Evolutionary conservation across 1,140 invertebrate species (phyloP).

Genomic region (Drosophila pruinosa): DNA sequence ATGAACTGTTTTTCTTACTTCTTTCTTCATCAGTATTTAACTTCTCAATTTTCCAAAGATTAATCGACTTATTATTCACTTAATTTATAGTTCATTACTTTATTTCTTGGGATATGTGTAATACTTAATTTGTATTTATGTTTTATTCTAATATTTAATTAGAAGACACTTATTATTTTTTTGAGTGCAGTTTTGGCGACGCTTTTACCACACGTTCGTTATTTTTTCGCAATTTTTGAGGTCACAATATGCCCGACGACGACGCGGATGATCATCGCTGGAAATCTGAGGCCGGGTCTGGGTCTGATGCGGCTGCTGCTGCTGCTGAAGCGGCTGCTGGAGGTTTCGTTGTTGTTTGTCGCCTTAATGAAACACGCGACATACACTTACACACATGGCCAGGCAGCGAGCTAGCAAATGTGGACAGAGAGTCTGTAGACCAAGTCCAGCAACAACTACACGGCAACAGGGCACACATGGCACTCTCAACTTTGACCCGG

Average conservation of each 20-base stretch:
- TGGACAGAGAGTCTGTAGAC: conserved; percentile 23
- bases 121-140: too few relatives aligned
- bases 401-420: neutral
- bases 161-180: neutral
- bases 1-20: too few relatives aligned
- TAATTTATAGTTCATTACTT: too few relatives aligned
- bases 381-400: conserved; percentile 52
- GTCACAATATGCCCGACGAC: conserved; percentile 70
- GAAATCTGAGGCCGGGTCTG: conserved; percentile 57
- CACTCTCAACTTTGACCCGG: conserved; percentile 74
- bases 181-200: conserved; percentile 69
- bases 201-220: conserved; percentile 82
- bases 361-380: conserved; percentile 81
- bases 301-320: conserved; percentile 1
- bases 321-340: conserved; percentile 20
- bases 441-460: conserved; percentile 22
- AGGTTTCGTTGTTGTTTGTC: conserved; percentile 71
- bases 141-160: too few relatives aligned
- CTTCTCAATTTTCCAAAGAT: too few relatives aligned
- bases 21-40: too few relatives aligned
- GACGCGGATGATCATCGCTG: conserved; percentile 67
- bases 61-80: too few relatives aligned
- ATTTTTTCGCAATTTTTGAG: conserved; percentile 76
- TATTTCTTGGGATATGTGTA: too few relatives aligned
- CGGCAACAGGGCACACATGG: conserved; percentile 40